Conservation (phyloP, 2,888 invertebrate species). For the Mamestra brassicae region DNA sequence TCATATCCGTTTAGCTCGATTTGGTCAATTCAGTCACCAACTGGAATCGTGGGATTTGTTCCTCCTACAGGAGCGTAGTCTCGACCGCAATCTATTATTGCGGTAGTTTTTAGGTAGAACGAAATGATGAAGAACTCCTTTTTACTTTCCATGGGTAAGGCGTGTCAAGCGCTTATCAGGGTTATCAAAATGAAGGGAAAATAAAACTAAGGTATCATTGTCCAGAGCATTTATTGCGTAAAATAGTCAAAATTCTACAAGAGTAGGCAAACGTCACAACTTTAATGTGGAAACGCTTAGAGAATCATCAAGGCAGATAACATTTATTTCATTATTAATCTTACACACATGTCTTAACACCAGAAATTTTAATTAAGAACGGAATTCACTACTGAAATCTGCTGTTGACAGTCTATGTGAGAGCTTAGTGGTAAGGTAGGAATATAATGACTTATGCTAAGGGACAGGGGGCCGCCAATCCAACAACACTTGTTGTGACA, state of each 20-base stretch:
- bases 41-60: not conserved
- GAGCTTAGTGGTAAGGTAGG: conserved; percentile 69
- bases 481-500: conserved; percentile 90
- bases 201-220: conserved; percentile 77
- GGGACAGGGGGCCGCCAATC: conserved; percentile 91
- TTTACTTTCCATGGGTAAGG: not conserved
- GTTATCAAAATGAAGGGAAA: conserved; percentile 48
- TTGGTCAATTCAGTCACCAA: not conserved
- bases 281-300: conserved; percentile 88
- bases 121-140: not conserved
- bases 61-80: not conserved
- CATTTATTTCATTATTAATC: conserved; percentile 80
- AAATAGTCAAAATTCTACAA: conserved; percentile 91
- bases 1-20: no score
- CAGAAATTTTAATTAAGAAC: conserved; percentile 72
- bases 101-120: not conserved
- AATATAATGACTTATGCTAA: conserved; percentile 69
- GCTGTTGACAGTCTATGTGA: conserved; percentile 73
- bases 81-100: not conserved
- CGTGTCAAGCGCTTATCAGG: not conserved
- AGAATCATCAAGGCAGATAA: conserved; percentile 87
- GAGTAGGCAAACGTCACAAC: conserved; percentile 91
- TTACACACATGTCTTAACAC: conserved; percentile 85
- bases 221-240: conserved; percentile 90
- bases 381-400: conserved; percentile 71